phyloP scores from a whole-genome alignment of 2,797 vertebrate genomes.

The Microctenopoma steveboyesi region DNA sequence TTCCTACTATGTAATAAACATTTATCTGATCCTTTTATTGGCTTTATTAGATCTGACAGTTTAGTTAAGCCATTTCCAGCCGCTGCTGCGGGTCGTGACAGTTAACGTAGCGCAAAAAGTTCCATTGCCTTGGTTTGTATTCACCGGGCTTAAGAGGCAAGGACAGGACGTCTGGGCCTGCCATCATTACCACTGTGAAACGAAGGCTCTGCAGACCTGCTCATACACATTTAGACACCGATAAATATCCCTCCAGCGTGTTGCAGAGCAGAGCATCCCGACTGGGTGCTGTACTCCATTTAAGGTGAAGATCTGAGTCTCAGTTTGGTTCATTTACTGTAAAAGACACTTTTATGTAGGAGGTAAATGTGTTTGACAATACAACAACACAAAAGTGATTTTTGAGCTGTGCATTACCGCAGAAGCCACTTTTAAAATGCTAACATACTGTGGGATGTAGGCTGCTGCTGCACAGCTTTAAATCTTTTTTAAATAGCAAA shows the following conservation, averaged over 20 bases:
- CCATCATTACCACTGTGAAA: slow-evolving; percentile 68
- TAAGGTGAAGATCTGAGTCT: slow-evolving; percentile 50
- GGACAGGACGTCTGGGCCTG: slow-evolving; percentile 62
- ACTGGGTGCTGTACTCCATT: slow-evolving; percentile 4
- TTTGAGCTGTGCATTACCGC: background rate
- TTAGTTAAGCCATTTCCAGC: slow-evolving; percentile 98
- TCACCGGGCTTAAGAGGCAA: slow-evolving; percentile 69
- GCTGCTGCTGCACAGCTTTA: too few relatives aligned
- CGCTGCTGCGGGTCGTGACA: slow-evolving; percentile 92
- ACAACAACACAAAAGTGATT: background rate
- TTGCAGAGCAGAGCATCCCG: slow-evolving; percentile 40
- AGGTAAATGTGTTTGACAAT: background rate
- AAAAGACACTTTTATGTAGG: slow-evolving; percentile 17
- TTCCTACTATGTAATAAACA: slow-evolving; percentile 98
- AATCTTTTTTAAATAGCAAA: too few relatives aligned
- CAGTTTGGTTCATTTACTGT: background rate
- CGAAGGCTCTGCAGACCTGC: slow-evolving; percentile 68
- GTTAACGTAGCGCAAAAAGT: slow-evolving; percentile 95
- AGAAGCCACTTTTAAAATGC: background rate
- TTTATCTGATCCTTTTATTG: slow-evolving; percentile 98
- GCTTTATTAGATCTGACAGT: slow-evolving; percentile 99
- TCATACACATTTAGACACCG: slow-evolving; percentile 65
- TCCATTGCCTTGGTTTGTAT: slow-evolving; percentile 89
- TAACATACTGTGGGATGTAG: background rate
- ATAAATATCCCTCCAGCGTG: slow-evolving; percentile 66